These are phyloP conservation scores for Griposia aprilina DNA, from an alignment of 2,888 invertebrate species.

Conservation along the genomic window DNA sequence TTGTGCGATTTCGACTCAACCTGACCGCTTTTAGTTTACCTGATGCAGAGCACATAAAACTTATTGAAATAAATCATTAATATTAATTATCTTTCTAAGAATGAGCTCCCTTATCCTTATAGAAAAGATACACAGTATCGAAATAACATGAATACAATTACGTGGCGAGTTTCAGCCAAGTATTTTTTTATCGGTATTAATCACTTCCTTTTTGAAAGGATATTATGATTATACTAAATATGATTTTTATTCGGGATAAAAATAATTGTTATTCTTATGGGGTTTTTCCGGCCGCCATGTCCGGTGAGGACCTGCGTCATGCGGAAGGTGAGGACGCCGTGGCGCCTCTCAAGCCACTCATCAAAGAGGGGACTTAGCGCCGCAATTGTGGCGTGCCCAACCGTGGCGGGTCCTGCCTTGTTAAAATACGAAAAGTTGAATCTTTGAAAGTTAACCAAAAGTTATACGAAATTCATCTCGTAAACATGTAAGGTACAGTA, in stretches of 20 bases:
- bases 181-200: slow-evolving; percentile 36
- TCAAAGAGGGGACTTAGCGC: no score
- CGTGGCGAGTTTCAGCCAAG: slow-evolving; percentile 24
- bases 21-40: background rate
- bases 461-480: background rate
- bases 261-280: background rate
- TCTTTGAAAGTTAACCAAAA: background rate
- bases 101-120: slow-evolving; percentile 6
- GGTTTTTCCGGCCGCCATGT: no score
- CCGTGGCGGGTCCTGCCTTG: no score
- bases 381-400: no score
- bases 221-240: background rate
- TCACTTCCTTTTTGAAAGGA: slow-evolving; percentile 35
- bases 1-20: background rate
- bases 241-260: slow-evolving; percentile 1
- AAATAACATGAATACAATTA: slow-evolving; percentile 40
- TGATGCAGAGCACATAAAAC: background rate
- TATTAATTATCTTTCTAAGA: slow-evolving; percentile 27
- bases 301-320: no score
- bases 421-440: no score
- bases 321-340: no score
- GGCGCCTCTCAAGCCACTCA: no score
- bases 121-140: slow-evolving; percentile 3
- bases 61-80: background rate
- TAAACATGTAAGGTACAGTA: background rate